phyloP scores from a whole-genome alignment of 2,113 vertebrate genomes.

The Picathartes gymnocephalus region DNA sequence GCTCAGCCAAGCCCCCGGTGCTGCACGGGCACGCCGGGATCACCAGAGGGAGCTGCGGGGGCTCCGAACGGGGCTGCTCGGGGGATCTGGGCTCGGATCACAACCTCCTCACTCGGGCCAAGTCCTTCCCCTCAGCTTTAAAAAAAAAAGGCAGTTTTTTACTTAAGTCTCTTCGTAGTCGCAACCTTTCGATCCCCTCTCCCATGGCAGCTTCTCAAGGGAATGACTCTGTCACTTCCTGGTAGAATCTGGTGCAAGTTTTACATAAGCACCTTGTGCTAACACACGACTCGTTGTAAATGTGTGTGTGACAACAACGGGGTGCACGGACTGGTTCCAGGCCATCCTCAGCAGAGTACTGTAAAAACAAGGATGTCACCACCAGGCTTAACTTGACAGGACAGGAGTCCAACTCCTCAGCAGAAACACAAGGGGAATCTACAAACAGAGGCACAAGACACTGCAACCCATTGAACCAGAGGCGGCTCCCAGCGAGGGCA shows the following conservation, averaged over 20 bases:
- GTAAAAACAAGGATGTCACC: background rate
- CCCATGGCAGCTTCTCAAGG: background rate
- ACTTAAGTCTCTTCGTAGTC: background rate
- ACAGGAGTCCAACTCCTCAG: background rate
- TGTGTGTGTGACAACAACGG: accelerated
- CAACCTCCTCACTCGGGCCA: background rate
- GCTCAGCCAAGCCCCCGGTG: background rate
- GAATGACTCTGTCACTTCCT: background rate
- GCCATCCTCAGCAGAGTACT: background rate
- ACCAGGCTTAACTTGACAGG: background rate
- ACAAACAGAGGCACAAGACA: background rate
- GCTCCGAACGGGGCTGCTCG: background rate
- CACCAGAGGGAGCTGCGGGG: slow-evolving; percentile 64
- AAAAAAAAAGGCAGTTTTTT: background rate
- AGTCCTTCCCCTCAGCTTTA: background rate
- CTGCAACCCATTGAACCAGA: background rate
- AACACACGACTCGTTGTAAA: background rate
- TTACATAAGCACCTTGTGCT: background rate
- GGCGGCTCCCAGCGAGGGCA: background rate
- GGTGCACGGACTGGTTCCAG: background rate
- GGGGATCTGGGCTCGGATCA: background rate
- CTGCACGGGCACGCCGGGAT: slow-evolving; percentile 17
- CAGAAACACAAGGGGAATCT: background rate
- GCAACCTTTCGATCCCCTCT: background rate
- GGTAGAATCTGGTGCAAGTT: background rate